These are phyloP conservation scores for Trissolcus japonicus DNA, from an alignment of 2,888 invertebrate genomes.

Conservation along the genomic window DNA sequence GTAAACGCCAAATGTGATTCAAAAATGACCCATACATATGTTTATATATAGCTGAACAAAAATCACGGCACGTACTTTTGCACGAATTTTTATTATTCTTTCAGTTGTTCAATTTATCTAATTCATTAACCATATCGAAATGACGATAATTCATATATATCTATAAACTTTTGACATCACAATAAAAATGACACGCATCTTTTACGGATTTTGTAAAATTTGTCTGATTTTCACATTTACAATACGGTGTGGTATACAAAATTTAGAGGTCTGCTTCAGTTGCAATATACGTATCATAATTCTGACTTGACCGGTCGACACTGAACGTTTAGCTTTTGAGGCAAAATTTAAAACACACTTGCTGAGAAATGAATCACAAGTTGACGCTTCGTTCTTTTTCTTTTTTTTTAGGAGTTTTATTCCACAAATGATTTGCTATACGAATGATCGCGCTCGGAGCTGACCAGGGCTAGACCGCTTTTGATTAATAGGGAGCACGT, in stretches of 20 bases:
- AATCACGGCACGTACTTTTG: constrained; percentile 17
- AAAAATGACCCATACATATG: neutral
- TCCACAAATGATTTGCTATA: neutral
- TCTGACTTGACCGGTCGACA: constrained; percentile 36
- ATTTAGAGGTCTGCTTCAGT: constrained; percentile 46
- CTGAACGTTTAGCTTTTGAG: constrained; percentile 34
- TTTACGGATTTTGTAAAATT: constrained; percentile 36
- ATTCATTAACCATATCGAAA: constrained; percentile 40
- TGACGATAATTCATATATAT: constrained; percentile 34
- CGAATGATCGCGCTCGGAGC: constrained; percentile 7
- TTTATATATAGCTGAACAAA: neutral
- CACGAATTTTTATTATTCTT: constrained; percentile 4
- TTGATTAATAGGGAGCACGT: constrained; percentile 27
- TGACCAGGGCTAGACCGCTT: constrained; percentile 22
- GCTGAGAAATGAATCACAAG: constrained; percentile 37
- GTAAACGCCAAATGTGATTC: constrained; percentile 5
- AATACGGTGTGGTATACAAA: constrained; percentile 50
- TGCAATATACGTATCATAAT: constrained; percentile 33
- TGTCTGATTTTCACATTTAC: constrained; percentile 43
- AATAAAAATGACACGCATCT: constrained; percentile 49
- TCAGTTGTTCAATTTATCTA: constrained; percentile 27
- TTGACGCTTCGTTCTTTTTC: constrained; percentile 12
- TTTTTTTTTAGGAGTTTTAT: neutral
- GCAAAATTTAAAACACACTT: constrained; percentile 11
- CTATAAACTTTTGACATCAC: constrained; percentile 56